Evolutionary conservation across 2,113 vertebrate species (phyloP).

Genomic region (Agelaius tricolor): DNA sequence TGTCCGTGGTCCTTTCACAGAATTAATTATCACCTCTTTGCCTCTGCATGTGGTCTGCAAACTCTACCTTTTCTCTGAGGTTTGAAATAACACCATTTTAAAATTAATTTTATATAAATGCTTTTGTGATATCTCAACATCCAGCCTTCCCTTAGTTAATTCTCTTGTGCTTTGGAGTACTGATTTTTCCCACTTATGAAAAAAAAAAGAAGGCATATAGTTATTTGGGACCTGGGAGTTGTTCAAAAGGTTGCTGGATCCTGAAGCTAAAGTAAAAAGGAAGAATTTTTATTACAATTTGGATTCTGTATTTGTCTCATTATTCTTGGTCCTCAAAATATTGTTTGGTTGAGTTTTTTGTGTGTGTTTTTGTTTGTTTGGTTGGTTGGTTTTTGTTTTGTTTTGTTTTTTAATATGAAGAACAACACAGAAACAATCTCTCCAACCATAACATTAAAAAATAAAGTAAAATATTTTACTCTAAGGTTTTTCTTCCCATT

Average conservation of each 20-base stretch:
- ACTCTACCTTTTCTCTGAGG: background rate
- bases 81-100: background rate
- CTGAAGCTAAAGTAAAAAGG: background rate
- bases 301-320: background rate
- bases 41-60: background rate
- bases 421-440: background rate
- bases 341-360: background rate
- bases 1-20: background rate
- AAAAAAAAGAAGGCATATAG: background rate
- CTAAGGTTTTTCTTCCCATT: background rate
- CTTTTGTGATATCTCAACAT: background rate
- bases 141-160: background rate
- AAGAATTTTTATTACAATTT: background rate
- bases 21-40: slow-evolving; percentile 31
- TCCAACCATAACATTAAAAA: background rate
- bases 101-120: slow-evolving; percentile 20
- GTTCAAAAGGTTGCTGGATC: background rate
- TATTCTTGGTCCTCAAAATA: background rate
- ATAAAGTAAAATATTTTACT: background rate
- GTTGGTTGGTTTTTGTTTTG: background rate
- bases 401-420: background rate
- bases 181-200: background rate
- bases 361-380: background rate
- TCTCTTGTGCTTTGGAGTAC: background rate
- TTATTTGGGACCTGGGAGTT: background rate